Conservation (phyloP, 2,113 vertebrate genomes). For the Mastomys coucha region DNA sequence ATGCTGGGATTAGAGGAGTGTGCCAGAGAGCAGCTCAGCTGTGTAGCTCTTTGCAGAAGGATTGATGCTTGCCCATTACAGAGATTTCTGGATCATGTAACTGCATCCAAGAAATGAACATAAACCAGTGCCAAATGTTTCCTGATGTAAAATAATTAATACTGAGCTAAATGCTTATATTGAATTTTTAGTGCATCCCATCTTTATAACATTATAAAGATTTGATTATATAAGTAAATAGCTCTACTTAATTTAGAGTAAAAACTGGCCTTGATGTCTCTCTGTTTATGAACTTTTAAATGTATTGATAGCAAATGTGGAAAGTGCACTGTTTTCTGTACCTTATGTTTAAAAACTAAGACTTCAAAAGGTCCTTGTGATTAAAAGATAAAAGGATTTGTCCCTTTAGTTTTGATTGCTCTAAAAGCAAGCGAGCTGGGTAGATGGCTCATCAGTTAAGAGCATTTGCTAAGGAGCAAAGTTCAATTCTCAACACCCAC, state of each 20-base stretch:
- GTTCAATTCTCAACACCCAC: neutral
- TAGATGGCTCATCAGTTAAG: neutral
- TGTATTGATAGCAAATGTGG: neutral
- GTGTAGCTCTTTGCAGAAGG: neutral
- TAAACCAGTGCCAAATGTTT: neutral
- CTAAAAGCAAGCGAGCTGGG: neutral
- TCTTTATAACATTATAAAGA: slow-evolving; percentile 36
- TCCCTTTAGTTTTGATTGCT: slow-evolving; percentile 17
- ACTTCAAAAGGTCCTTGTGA: neutral
- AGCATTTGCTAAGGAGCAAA: neutral
- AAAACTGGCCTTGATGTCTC: neutral
- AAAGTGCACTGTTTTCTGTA: slow-evolving; percentile 18
- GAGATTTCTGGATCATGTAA: neutral
- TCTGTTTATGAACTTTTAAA: slow-evolving; percentile 46
- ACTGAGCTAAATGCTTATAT: slow-evolving; percentile 45
- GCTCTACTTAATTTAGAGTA: slow-evolving; percentile 55
- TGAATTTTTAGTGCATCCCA: neutral
- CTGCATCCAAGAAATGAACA: neutral
- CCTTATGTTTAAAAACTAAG: neutral
- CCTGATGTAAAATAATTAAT: slow-evolving; percentile 31
- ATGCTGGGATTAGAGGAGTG: neutral
- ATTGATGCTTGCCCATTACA: neutral
- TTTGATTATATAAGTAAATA: slow-evolving; percentile 42
- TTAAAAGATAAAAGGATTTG: slow-evolving; percentile 19
- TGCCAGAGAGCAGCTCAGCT: neutral